Conservation (phyloP, 2,888 invertebrate genomes). For the Leptinotarsa peninsularis region DNA sequence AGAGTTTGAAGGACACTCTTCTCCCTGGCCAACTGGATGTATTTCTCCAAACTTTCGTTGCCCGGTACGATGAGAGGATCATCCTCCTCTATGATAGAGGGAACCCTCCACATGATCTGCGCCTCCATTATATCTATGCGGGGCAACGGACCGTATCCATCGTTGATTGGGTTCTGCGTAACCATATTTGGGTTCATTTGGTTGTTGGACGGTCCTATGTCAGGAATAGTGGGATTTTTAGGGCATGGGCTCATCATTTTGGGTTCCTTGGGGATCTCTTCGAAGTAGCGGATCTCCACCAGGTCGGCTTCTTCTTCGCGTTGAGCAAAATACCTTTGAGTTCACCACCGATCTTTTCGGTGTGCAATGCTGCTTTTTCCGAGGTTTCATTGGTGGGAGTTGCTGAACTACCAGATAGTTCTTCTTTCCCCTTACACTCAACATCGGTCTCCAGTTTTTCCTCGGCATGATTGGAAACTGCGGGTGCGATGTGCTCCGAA, state of each 20-base stretch:
- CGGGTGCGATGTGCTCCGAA: conserved; percentile 70
- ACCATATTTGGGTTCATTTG: conserved; percentile 29
- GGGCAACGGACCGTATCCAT: conserved; percentile 58
- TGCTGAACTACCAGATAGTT: conserved; percentile 13
- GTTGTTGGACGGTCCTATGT: conserved; percentile 57
- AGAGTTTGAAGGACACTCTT: conserved; percentile 84
- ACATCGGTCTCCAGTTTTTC: conserved; percentile 48
- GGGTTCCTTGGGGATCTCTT: conserved; percentile 56
- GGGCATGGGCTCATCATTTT: too few species aligned
- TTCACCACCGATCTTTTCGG: conserved; percentile 68
- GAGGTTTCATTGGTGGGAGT: conserved; percentile 69
- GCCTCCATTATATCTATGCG: conserved; percentile 86
- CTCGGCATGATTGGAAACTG: conserved; percentile 58
- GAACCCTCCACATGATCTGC: conserved; percentile 80
- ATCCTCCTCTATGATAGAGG: conserved; percentile 78
- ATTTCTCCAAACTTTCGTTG: conserved; percentile 86
- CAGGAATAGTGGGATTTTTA: too few species aligned
- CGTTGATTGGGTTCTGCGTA: conserved; percentile 20
- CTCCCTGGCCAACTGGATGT: conserved; percentile 88
- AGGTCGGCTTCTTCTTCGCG: conserved; percentile 80
- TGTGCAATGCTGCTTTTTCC: conserved; percentile 60
- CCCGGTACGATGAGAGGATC: conserved; percentile 77
- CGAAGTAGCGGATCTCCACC: conserved; percentile 82
- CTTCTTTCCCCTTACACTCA: conserved; percentile 47
- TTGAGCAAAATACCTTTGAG: conserved; percentile 81